Percentiles rank a stretch among this genome's conserved stretches.
These are phyloP conservation scores for Pemphredon lugubris DNA, from an alignment of 2,888 invertebrate genomes.

Conservation along the genomic window DNA sequence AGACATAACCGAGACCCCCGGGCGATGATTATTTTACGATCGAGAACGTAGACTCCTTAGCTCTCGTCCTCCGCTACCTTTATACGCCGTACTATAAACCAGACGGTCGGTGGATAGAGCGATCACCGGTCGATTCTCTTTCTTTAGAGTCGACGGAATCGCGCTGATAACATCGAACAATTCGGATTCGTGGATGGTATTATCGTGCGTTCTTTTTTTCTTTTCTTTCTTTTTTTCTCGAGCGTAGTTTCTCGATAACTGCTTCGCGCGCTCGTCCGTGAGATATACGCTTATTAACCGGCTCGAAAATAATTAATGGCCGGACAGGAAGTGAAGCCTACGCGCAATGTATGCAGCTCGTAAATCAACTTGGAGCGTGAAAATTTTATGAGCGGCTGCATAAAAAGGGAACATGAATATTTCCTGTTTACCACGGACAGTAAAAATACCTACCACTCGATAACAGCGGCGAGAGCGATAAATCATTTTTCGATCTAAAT, in stretches of 20 bases:
- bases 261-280: too few relatives aligned
- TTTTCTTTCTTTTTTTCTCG: too few relatives aligned
- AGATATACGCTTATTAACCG: constrained; percentile 26
- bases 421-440: constrained; percentile 46
- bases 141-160: too few relatives aligned
- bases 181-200: too few relatives aligned
- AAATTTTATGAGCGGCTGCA: constrained; percentile 52
- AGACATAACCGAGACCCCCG: constrained; percentile 41
- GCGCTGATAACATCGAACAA: too few relatives aligned
- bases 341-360: constrained; percentile 2
- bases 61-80: constrained; percentile 10
- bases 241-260: too few relatives aligned
- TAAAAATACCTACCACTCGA: constrained; percentile 33
- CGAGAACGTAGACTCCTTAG: constrained; percentile 11
- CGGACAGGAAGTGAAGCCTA: not conserved
- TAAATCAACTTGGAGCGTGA: constrained; percentile 34
- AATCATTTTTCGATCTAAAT: constrained; percentile 58
- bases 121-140: not conserved
- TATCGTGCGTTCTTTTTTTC: too few relatives aligned
- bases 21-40: constrained; percentile 66
- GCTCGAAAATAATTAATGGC: constrained; percentile 41
- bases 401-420: constrained; percentile 54
- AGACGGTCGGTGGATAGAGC: not conserved
- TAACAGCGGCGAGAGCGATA: constrained; percentile 40
- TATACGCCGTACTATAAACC: constrained; percentile 17